A percentile compares a stretch with the other conserved stretches of the same genome.
Conservation (phyloP, 2,797 vertebrate genomes). For the Leucoraja ocellata region DNA sequence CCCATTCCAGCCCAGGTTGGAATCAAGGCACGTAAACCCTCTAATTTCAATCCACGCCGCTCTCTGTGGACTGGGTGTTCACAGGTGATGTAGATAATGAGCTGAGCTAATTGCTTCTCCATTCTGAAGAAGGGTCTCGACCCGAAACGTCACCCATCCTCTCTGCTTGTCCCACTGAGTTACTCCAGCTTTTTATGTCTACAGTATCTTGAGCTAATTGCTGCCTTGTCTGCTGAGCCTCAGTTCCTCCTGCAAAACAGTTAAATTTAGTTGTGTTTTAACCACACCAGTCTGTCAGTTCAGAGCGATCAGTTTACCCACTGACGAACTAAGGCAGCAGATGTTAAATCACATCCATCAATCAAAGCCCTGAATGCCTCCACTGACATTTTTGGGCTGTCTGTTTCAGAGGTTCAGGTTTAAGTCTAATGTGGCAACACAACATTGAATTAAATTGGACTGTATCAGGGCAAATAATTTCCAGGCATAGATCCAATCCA, state of each 20-base stretch:
- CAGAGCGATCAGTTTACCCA: slow-evolving; percentile 74
- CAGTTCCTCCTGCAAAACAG: slow-evolving; percentile 57
- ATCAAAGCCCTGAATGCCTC: slow-evolving; percentile 49
- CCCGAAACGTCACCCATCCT: no score
- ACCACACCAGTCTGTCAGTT: slow-evolving; percentile 61
- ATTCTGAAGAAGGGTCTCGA: no score
- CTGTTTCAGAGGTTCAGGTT: background rate
- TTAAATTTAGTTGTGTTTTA: slow-evolving; percentile 74
- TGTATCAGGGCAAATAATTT: background rate
- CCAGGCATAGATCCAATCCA: no score
- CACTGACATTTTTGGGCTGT: background rate
- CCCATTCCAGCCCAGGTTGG: background rate
- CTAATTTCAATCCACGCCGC: no score
- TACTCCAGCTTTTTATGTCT: no score
- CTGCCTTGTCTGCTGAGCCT: background rate
- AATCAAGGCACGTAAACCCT: background rate
- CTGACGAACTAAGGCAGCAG: slow-evolving; percentile 67
- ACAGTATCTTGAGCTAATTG: background rate
- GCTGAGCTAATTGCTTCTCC: background rate
- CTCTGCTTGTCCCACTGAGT: no score
- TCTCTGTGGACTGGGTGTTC: background rate
- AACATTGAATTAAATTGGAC: background rate
- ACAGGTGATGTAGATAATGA: background rate
- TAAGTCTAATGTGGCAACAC: background rate
- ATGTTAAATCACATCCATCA: slow-evolving; percentile 70